phyloP scores from a whole-genome alignment of 2,888 invertebrate genomes.

The Ariolimax columbianus region DNA sequence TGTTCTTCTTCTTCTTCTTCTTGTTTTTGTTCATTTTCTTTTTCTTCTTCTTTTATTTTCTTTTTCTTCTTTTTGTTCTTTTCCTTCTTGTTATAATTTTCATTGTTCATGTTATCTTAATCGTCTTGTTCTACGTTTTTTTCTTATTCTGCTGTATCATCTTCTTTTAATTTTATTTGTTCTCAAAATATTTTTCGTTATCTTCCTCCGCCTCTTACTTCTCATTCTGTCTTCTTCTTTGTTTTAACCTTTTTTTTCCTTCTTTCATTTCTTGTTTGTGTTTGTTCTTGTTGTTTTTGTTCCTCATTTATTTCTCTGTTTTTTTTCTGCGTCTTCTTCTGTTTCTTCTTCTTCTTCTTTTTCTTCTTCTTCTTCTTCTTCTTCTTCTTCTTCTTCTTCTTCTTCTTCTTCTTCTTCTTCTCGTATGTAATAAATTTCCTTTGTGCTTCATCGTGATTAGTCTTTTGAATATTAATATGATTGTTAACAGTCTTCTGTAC shows the following conservation, averaged over 20 bases:
- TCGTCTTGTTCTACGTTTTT: background rate
- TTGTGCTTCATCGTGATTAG: background rate
- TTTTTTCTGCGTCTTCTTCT: background rate
- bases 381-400: background rate
- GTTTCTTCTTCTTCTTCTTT: background rate
- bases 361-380: background rate
- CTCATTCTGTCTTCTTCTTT: background rate
- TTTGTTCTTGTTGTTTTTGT: background rate
- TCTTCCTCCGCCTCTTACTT: background rate
- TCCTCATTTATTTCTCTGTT: background rate
- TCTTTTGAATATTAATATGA: no score
- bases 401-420: slow-evolving; percentile 20
- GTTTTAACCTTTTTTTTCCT: background rate
- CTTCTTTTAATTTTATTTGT: no score
- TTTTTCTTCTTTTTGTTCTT: no score
- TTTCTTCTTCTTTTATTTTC: no score
- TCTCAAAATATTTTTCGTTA: no score
- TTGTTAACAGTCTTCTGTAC: no score
- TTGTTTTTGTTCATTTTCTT: no score
- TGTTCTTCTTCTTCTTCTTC: background rate
- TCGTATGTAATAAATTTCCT: background rate
- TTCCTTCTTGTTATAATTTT: background rate
- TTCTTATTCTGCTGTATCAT: background rate
- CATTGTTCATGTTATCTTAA: background rate
- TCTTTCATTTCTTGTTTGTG: background rate